Evolutionary conservation across 2,113 vertebrate genomes (phyloP), one percentile per base, ranked within the genome.

Genomic region (Taxidea taxus): DNA sequence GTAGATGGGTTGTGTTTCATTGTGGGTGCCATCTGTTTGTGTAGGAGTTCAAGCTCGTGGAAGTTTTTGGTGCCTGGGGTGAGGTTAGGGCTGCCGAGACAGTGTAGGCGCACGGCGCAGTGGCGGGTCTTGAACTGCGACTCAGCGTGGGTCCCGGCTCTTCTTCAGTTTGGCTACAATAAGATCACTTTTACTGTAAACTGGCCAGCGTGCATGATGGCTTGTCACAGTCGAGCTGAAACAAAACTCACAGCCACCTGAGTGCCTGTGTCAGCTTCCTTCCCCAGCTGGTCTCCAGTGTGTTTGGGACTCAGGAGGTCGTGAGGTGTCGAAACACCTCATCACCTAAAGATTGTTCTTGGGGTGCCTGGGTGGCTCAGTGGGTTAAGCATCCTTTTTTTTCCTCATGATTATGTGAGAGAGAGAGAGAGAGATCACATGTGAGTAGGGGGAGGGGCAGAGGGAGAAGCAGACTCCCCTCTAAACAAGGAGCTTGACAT

Each of bases 261-360:
- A 64, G 42, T 4, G 13, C 25, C 25, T 14, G 5, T 54, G 20
- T 49, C 91, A 23, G 18, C 39, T 94, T 37, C 37, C 47, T 87
- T 91, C 44, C 27, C 51, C 49, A 62, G 42, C 44, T 77, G 42
- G 21, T 47, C 60, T 88, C 39, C 16, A 49, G 27, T 60, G 7
- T 83, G 49, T 31, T 82, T 44, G 13, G 39, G 68, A 94, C 72
- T 64, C 34, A 23, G 86, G 81, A 83, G 89, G 31, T 54, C n/a
- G 12, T 82, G 85, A 86, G 58, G 16, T 74, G 11, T 78, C 39
- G 39, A 88, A 82, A 95, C 18, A 86, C n/a, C n/a, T 93, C 62
- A 49, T 68, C 58, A 49, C 39, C 68, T 54, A 54, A 72, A 85
- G 47, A 72, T 74, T 62, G 18, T 80, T 77, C 27, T 25, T 42